Evolutionary conservation across 2,888 invertebrate genomes (phyloP), one percentile per base, ranked within the genome.

Genomic region (Cremastobaeus sp.): DNA sequence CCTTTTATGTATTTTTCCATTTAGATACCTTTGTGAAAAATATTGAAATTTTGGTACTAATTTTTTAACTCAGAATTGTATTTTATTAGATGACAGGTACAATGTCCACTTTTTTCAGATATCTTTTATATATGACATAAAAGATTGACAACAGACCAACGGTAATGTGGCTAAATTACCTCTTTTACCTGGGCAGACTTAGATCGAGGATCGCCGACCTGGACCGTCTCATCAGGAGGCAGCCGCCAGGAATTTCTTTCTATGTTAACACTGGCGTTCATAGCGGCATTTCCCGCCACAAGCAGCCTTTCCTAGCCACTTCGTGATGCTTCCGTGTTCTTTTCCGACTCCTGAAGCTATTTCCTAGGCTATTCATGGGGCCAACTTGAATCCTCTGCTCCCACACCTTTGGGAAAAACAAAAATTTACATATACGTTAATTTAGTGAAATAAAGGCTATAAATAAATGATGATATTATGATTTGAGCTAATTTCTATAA

Each of bases 161-260:
- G 5, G 3, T 41, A 48, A 64, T 41, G 55, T 54, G 52, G 37
- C 57, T 64, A 21, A 59, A 78, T 86, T 85, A 87, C 85, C 84
- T 87, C 85, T 85, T 86, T 88, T 89, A 91, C 91, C 91, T 91
- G 91, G 83, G 90, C 90, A 88, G 91, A 90, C 89, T 95, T 95
- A 89, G 92, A 91, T 89, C 95, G 93, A 87, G 94, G 93, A 91
- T 95, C 95, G 90, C 93, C 94, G 88, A 96, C 95, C 90, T 95
- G 95, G 82, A 96, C 92, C 82, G 95, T 95, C 91, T 96, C 95
- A 91, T 96, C 96, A 87, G 95, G 95, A 89, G 95, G 95, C 89
- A 95, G 91, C 89, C 95, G 93, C 96, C 96, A 96, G 89, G 95
- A 94, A 90, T 94, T 94, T 90, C 94, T 93, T 91, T 95, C 95